Base-by-base conservation (phyloP, 2,113 vertebrate genomes). In the Tringa solitaria region DNA sequence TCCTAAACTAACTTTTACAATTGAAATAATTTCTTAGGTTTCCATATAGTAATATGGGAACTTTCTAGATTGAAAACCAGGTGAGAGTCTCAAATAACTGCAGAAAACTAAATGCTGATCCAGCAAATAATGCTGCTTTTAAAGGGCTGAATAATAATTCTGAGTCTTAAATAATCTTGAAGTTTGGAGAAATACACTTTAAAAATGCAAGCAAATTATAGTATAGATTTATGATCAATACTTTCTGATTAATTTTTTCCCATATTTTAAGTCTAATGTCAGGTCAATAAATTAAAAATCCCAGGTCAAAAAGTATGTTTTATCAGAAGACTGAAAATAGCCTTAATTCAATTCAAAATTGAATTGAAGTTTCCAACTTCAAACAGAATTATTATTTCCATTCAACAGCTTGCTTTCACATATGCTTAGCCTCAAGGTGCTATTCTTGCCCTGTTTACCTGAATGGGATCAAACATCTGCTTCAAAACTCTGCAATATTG, bases 191-290 rank as follows among this genome's bases (percentile, higher is more conserved):
- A 80, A 18, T 15, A 77, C 14, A 41, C 7, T 91, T 83, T 22
- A 69, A 95, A 89, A 72, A 76, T 28, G n/a, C 5, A 84, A 91
- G 22, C 19, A 53, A 87, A 89, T 67, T 13, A 74, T 21, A 76
- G 28, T 32, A 68, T 0, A 43, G 10, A 53, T 77, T 53, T 39
- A 74, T 0, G 1, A 57, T 45, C 24, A 45, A 41, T 45, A 69
- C 18, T 61, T 91, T 46, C 20, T 24, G 21, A 24, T 39, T 15
- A 4, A 3, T 67, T 74, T 74, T 19, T 5, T 8, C 20, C 7
- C 12, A 10, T 53, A 32, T 84, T 69, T 76, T 63, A 50, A 48
- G 46, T 75, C 41, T 41, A 65, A 39, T 33, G 12, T 14, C 15
- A 73, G 32, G 17, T 91, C 26, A 77, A 53, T 54, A 77, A 64